phyloP scores from a whole-genome alignment of 1,140 invertebrate species.

The Adoxophyes honmai region DNA sequence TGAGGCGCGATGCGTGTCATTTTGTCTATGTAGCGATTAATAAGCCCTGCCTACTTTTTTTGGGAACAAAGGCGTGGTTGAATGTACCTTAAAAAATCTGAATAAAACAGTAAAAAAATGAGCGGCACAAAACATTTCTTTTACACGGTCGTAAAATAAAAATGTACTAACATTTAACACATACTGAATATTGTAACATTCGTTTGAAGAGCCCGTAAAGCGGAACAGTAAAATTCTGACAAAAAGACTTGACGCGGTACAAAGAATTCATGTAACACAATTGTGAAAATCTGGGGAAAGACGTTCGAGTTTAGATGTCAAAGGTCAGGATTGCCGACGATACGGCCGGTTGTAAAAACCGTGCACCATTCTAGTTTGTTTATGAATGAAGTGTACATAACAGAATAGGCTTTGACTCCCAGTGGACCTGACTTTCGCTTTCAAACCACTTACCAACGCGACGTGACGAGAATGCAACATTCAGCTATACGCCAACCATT shows the following conservation, averaged over 20 bases:
- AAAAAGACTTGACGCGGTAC: neutral
- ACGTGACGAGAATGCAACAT: constrained; percentile 5
- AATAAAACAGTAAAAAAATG: neutral
- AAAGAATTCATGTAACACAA: constrained; percentile 1
- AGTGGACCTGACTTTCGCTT: constrained; percentile 6
- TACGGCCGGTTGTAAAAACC: neutral
- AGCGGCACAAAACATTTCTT: neutral
- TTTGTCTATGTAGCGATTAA: too few relatives aligned
- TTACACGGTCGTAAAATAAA: constrained; percentile 3
- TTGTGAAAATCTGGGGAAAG: neutral
- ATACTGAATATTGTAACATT: neutral
- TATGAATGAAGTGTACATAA: constrained; percentile 5
- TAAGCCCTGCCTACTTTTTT: too few relatives aligned
- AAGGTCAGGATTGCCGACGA: neutral
- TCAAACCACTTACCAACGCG: neutral
- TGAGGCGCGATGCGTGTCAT: too few relatives aligned
- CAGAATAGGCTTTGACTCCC: neutral
- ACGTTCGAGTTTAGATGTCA: neutral
- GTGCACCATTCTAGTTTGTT: neutral
- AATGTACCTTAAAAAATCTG: neutral
- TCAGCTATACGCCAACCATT: neutral
- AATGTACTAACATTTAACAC: neutral
- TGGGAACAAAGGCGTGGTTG: too few relatives aligned
- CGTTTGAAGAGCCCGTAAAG: neutral
- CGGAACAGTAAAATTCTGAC: neutral